phyloP scores from a whole-genome alignment of 2,888 invertebrate species.

The Megalurothrips usitatus region DNA sequence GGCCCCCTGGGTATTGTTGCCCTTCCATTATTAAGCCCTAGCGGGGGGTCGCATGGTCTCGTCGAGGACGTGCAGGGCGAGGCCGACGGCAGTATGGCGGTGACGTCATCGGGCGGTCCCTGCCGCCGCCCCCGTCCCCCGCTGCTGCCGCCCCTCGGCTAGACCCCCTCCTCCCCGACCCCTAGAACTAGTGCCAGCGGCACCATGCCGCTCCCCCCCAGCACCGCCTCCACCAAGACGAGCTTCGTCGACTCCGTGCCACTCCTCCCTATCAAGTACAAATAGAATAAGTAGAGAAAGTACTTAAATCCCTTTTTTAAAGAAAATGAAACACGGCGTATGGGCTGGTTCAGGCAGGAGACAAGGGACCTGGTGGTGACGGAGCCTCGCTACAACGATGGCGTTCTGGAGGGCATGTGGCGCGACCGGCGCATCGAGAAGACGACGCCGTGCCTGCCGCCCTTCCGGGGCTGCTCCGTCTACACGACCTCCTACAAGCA shows the following conservation, averaged over 20 bases:
- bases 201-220: background rate
- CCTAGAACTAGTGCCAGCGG: background rate
- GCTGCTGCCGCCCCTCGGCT: background rate
- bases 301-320: no score
- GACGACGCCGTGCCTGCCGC: background rate
- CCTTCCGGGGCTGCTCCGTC: conserved; percentile 18
- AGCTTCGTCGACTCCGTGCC: background rate
- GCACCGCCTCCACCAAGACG: background rate
- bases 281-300: background rate
- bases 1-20: no score
- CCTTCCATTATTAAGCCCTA: background rate
- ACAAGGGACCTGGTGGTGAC: conserved; percentile 10
- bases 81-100: background rate
- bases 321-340: background rate
- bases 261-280: background rate
- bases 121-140: background rate
- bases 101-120: background rate
- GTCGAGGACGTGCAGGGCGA: background rate
- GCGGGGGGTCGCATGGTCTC: background rate
- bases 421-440: conserved; percentile 18
- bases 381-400: conserved; percentile 10
- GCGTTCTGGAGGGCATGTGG: conserved; percentile 21
- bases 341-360: background rate
- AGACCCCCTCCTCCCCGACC: background rate
- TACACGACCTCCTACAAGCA: conserved; percentile 1